Evolutionary conservation across 1,140 invertebrate genomes (phyloP).

Genomic region (Heterodera schachtii): DNA sequence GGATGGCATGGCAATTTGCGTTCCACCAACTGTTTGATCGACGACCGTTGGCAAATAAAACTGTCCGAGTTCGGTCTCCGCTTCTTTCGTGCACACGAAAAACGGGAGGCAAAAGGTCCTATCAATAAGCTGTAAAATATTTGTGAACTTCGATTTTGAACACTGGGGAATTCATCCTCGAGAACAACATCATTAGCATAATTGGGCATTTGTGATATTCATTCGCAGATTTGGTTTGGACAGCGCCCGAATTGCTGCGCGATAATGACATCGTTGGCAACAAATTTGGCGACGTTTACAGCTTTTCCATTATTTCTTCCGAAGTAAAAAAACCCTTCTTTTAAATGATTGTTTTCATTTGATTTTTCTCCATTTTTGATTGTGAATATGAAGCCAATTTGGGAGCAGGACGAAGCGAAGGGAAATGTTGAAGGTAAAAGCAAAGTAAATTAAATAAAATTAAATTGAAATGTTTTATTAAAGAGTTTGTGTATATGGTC

Average conservation of each 20-base stretch:
- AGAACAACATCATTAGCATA: too few species aligned
- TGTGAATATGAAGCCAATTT: slow-evolving; percentile 75
- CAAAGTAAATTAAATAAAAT: not conserved
- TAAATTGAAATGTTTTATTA: not conserved
- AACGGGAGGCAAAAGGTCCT: not conserved
- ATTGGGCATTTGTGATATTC: too few species aligned
- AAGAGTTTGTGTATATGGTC: not conserved
- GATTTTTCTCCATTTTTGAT: slow-evolving; percentile 75
- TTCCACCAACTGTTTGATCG: slow-evolving; percentile 47
- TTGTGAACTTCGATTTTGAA: too few species aligned
- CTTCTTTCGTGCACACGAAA: slow-evolving; percentile 11
- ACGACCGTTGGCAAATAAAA: slow-evolving; percentile 54
- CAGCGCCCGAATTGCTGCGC: slow-evolving; percentile 79
- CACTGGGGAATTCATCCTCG: too few species aligned
- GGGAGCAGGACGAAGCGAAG: slow-evolving; percentile 57
- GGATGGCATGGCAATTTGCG: slow-evolving; percentile 42
- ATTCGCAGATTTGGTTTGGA: slow-evolving; percentile 80
- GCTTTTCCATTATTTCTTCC: slow-evolving; percentile 52
- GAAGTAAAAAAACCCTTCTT: not conserved
- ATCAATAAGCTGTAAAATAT: not conserved
- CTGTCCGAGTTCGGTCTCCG: slow-evolving; percentile 46
- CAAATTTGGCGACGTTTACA: slow-evolving; percentile 58
- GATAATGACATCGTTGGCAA: not conserved
- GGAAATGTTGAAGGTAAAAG: not conserved
- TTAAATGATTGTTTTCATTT: slow-evolving; percentile 65